phyloP scores from a whole-genome alignment of 2,113 vertebrate genomes.

The Cairina moschata region DNA sequence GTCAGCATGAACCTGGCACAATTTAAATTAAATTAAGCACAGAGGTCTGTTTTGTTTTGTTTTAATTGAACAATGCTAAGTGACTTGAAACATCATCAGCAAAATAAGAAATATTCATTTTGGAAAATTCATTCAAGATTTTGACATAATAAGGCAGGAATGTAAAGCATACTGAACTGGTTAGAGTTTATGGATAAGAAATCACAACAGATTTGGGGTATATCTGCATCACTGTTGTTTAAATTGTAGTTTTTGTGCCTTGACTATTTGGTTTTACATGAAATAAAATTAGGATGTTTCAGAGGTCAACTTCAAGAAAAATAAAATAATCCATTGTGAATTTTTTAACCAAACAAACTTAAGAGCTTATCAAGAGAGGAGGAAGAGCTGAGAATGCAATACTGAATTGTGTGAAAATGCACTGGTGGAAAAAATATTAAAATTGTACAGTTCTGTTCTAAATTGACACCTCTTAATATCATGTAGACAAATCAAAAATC shows the following conservation, averaged over 20 bases:
- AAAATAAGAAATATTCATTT: neutral
- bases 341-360: neutral
- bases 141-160: accelerated
- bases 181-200: neutral
- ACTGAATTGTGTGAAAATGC: neutral
- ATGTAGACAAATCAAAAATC: neutral
- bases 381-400: neutral
- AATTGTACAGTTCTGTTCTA: neutral
- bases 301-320: neutral
- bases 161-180: neutral
- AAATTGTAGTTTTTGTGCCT: neutral
- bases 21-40: neutral
- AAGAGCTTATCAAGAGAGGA: neutral
- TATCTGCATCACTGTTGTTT: neutral
- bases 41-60: too few relatives aligned
- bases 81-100: neutral
- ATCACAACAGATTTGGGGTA: neutral
- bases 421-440: neutral
- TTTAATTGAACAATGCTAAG: neutral
- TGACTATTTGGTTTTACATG: neutral
- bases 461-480: neutral
- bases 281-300: neutral
- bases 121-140: neutral
- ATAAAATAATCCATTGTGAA: neutral
- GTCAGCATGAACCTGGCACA: neutral